A percentile compares a stretch with the other conserved stretches of the same genome.
phyloP scores from a whole-genome alignment of 2,113 vertebrate species.

The Eulemur macaco region DNA sequence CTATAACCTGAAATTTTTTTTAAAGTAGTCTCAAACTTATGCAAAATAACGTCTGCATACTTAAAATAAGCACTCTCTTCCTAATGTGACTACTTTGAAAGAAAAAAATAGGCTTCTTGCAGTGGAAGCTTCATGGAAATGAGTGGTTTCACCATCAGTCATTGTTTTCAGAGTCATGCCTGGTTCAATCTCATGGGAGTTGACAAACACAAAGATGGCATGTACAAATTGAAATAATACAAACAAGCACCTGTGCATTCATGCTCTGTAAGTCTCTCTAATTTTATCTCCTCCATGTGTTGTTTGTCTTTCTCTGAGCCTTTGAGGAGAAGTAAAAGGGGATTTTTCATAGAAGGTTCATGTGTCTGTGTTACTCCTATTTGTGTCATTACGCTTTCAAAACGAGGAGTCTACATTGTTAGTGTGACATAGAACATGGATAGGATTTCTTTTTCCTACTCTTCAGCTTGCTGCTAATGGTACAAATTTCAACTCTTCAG shows the following conservation, averaged over 20 bases:
- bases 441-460: background rate
- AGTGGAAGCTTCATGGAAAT: background rate
- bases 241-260: slow-evolving; percentile 38
- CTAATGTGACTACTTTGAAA: background rate
- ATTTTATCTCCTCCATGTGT: slow-evolving; percentile 57
- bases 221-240: background rate
- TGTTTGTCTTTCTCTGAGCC: slow-evolving; percentile 33
- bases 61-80: background rate
- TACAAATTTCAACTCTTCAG: background rate
- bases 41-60: background rate
- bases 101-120: background rate
- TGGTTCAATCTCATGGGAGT: background rate
- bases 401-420: background rate
- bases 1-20: background rate
- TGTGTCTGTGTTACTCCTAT: background rate
- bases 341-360: slow-evolving; percentile 56
- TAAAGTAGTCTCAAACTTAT: background rate
- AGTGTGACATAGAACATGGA: background rate
- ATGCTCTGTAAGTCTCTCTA: background rate
- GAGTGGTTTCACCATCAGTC: background rate
- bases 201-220: slow-evolving; percentile 8
- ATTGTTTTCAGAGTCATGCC: background rate
- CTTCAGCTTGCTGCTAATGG: background rate
- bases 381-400: background rate
- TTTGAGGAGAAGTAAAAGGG: background rate